Percentiles rank a stretch among this genome's conserved stretches.
phyloP scores from a whole-genome alignment of 2,797 vertebrate genomes.

The Gambusia yucatana region DNA sequence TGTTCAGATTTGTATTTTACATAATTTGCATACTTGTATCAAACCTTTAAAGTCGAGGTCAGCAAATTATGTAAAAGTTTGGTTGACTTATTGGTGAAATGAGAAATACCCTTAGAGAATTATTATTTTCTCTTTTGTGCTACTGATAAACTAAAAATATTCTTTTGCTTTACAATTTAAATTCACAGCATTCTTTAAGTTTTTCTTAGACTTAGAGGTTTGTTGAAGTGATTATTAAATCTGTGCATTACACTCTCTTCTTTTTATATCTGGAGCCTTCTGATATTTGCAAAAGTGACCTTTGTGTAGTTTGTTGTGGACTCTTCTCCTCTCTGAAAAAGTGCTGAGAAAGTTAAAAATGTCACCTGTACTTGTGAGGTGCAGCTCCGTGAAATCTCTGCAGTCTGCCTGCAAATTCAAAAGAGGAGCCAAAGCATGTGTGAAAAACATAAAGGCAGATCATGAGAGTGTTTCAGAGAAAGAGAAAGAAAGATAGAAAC shows the following conservation, averaged over 20 bases:
- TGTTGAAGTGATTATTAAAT: neutral
- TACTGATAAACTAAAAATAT: neutral
- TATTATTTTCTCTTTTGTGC: neutral
- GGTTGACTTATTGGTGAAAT: neutral
- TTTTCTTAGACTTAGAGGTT: neutral
- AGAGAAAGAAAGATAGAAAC: constrained; percentile 15
- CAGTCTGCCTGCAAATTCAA: constrained; percentile 51
- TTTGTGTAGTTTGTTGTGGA: neutral
- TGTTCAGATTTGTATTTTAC: neutral
- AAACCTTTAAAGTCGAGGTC: neutral
- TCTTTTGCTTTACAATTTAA: neutral
- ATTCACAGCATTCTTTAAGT: neutral
- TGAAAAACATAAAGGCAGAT: constrained; percentile 53
- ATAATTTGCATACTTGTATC: neutral
- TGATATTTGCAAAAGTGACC: neutral
- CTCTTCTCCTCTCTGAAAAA: constrained; percentile 28
- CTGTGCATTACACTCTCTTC: neutral
- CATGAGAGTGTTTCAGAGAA: constrained; percentile 38
- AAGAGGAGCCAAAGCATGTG: constrained; percentile 44
- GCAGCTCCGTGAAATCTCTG: constrained; percentile 44
- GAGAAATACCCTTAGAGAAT: neutral
- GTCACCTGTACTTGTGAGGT: constrained; percentile 51
- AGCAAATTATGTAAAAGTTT: neutral
- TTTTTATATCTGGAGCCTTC: neutral
- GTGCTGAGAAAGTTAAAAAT: constrained; percentile 50